Evolutionary conservation across 2,888 invertebrate species (phyloP).

Genomic region (Pammene aurita): DNA sequence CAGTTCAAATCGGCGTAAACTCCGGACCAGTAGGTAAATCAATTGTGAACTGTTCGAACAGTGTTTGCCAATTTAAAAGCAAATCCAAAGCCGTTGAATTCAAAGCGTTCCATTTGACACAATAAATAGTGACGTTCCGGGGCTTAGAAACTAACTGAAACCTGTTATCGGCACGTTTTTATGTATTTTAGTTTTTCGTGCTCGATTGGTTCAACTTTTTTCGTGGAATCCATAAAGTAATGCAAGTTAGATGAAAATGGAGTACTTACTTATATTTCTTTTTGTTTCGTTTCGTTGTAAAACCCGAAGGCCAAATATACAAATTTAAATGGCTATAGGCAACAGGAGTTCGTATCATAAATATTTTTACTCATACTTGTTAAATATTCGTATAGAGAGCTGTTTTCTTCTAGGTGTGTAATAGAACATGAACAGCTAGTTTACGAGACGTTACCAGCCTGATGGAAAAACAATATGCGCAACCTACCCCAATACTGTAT

Average conservation of each 20-base stretch:
- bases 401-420: too few species aligned
- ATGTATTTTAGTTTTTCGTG: neutral
- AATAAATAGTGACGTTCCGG: conserved; percentile 45
- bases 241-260: neutral
- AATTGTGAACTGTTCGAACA: conserved; percentile 22
- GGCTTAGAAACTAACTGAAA: conserved; percentile 36
- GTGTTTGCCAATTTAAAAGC: conserved; percentile 42
- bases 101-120: conserved; percentile 52
- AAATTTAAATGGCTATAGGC: too few species aligned
- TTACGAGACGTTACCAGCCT: too few species aligned
- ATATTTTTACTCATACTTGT: too few species aligned
- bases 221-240: neutral
- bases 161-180: neutral
- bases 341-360: too few species aligned
- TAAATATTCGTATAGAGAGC: too few species aligned
- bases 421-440: too few species aligned
- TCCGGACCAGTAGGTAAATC: conserved; percentile 6
- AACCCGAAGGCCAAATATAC: neutral
- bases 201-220: neutral
- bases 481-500: too few species aligned
- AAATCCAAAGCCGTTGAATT: conserved; percentile 42
- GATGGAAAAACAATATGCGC: too few species aligned
- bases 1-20: conserved; percentile 4
- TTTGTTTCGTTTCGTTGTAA: neutral
- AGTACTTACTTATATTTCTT: too few species aligned